Evolutionary conservation across 2,113 vertebrate genomes (phyloP).

Genomic region (Chloropsis cyanopogon): DNA sequence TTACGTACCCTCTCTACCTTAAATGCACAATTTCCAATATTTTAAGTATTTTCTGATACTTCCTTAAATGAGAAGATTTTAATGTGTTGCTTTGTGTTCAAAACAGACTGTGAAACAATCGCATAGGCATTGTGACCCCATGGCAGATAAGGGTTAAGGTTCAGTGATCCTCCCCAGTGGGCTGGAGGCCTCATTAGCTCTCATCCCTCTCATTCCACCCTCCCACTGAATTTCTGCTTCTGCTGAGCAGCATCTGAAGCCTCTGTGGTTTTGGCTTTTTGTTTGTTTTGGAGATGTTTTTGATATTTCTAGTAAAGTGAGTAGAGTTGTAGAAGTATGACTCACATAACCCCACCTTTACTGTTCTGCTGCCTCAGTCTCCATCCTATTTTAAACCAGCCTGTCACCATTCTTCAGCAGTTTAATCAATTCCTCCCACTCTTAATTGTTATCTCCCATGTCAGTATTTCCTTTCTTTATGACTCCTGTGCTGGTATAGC

Average conservation of each 20-base stretch:
- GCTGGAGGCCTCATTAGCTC: not conserved
- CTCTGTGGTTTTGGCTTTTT: not conserved
- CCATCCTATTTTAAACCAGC: not conserved
- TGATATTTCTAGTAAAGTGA: not conserved
- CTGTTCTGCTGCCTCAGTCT: not conserved
- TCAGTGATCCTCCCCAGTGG: not conserved
- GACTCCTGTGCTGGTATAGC: not conserved
- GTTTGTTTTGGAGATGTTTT: not conserved
- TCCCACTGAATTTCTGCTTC: not conserved
- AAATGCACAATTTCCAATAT: not conserved
- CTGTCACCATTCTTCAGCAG: not conserved
- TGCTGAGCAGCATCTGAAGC: not conserved
- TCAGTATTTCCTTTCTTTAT: not conserved
- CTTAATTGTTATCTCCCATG: not conserved
- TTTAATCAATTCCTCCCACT: not conserved
- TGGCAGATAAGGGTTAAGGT: not conserved
- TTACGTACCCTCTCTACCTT: not conserved
- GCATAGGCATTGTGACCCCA: not conserved
- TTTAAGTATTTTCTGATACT: not conserved
- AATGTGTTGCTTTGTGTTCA: not conserved
- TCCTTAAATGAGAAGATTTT: not conserved
- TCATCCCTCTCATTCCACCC: not conserved
- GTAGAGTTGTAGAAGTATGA: not conserved
- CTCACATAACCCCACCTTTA: not conserved
- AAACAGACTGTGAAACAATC: not conserved